phyloP scores from a whole-genome alignment of 2,113 vertebrate genomes.

The Tursiops truncatus region DNA sequence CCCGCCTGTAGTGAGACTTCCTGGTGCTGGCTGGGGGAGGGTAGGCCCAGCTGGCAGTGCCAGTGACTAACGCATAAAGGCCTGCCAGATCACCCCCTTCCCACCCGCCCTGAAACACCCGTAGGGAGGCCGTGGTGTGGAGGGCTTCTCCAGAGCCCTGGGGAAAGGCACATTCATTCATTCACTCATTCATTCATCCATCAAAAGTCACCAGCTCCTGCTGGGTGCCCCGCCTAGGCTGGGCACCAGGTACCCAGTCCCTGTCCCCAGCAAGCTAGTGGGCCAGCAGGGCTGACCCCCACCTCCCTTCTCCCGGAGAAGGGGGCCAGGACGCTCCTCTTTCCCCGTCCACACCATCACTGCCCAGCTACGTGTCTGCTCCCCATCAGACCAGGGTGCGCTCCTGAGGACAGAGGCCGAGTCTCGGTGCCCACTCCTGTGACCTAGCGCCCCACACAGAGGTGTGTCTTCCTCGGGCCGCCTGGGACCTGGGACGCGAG shows the following conservation, averaged over 20 bases:
- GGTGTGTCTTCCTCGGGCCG: background rate
- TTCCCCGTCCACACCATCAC: background rate
- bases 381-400: background rate
- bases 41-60: background rate
- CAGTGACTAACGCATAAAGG: background rate
- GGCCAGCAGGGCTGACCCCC: background rate
- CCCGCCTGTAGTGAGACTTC: background rate
- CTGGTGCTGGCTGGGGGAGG: background rate
- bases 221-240: background rate
- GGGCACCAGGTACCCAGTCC: background rate
- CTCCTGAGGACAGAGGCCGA: background rate
- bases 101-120: background rate
- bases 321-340: background rate
- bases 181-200: background rate
- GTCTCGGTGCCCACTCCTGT: background rate
- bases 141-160: background rate
- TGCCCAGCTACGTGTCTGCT: background rate
- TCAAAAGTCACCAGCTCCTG: background rate
- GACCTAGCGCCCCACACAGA: background rate
- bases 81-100: background rate
- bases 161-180: background rate
- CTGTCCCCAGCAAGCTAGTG: background rate
- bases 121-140: background rate
- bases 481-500: background rate
- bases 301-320: background rate